Conservation (phyloP, 2,888 invertebrate species). For the Drosophila diplacantha region DNA sequence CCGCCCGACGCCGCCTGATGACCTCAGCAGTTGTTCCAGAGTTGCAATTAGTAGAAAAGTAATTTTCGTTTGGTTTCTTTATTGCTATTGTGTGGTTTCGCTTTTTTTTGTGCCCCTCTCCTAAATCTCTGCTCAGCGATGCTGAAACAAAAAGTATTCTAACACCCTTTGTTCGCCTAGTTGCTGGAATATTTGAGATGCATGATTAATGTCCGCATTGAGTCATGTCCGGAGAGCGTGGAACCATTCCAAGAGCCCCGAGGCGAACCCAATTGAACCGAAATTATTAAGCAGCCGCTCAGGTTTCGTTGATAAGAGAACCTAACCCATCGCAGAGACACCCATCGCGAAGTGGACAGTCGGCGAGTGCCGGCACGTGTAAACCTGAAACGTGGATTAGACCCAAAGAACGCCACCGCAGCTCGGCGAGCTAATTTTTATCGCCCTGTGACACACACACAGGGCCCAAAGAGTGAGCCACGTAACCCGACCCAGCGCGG, state of each 20-base stretch:
- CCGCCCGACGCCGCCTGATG: constrained; percentile 14
- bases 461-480: constrained; percentile 25
- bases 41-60: constrained; percentile 47
- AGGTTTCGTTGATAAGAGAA: constrained; percentile 32
- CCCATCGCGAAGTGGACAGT: constrained; percentile 15
- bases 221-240: constrained; percentile 43
- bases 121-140: constrained; percentile 39
- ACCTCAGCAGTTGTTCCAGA: constrained; percentile 37
- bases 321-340: not conserved
- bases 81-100: constrained; percentile 30
- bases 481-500: constrained; percentile 31
- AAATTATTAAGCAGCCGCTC: constrained; percentile 18
- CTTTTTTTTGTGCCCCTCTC: constrained; percentile 1
- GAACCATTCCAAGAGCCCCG: constrained; percentile 30
- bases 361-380: constrained; percentile 36
- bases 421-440: constrained; percentile 38
- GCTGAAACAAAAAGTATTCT: constrained; percentile 41
- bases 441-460: constrained; percentile 28
- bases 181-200: constrained; percentile 21
- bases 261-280: constrained; percentile 32
- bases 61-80: constrained; percentile 23
- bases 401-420: constrained; percentile 13
- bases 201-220: constrained; percentile 45
- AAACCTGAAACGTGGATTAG: constrained; percentile 44
- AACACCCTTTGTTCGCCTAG: constrained; percentile 33